Evolutionary conservation across 2,888 invertebrate genomes (phyloP).

Genomic region (Pardosa pseudoannulata): DNA sequence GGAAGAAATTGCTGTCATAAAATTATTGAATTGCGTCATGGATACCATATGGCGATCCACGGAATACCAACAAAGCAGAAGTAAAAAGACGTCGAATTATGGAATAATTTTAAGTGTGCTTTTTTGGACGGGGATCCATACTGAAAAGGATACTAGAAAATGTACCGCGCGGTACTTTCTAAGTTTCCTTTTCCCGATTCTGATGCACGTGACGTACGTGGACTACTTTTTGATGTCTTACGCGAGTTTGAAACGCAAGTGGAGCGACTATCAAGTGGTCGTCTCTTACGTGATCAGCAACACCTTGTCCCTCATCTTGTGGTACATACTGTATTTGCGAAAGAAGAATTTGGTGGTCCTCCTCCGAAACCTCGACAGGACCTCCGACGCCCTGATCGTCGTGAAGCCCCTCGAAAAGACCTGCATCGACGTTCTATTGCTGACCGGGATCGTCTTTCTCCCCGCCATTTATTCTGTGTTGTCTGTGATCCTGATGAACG

Average conservation of each 20-base stretch:
- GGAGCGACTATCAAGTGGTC: conserved; percentile 47
- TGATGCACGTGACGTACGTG: conserved; percentile 22
- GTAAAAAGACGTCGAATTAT: background rate
- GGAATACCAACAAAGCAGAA: background rate
- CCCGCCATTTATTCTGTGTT: background rate
- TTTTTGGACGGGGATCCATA: conserved; percentile 30
- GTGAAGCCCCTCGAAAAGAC: conserved; percentile 16
- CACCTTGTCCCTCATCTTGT: conserved; percentile 22
- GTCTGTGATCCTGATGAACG: conserved; percentile 43
- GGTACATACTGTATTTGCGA: conserved; percentile 27
- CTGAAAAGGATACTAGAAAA: background rate
- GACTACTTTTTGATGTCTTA: conserved; percentile 60
- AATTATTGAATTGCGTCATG: too few species aligned
- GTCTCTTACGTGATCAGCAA: conserved; percentile 45
- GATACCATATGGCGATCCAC: too few species aligned
- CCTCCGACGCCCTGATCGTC: background rate
- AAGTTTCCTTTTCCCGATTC: background rate
- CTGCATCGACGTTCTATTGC: background rate
- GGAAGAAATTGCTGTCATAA: too few species aligned
- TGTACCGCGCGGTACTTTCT: background rate
- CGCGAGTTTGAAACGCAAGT: conserved; percentile 23
- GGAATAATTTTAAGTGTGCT: conserved; percentile 24
- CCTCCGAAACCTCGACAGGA: conserved; percentile 10
- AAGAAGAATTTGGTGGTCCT: background rate
- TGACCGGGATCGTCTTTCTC: conserved; percentile 4